Evolutionary conservation across 1,140 invertebrate genomes (phyloP), one percentile per base, ranked within the genome.

Genomic region (Drosophila arizonae): DNA sequence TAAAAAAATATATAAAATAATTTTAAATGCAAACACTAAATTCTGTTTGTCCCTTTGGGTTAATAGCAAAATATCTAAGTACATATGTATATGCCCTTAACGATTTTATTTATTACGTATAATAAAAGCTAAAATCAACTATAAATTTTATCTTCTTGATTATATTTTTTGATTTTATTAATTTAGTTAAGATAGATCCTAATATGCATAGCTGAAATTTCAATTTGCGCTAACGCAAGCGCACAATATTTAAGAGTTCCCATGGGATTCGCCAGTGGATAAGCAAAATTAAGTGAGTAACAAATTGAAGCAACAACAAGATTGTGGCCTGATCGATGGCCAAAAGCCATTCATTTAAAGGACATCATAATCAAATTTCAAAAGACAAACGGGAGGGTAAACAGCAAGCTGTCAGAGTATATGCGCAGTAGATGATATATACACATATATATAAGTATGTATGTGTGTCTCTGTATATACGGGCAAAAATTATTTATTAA

Each of bases 401-500:
- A 67, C 70, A 57, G 58, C 71, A 57, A 72, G 74, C 77, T 80
- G 63, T 84, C 81, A 84, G 64, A 41, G 41, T 46, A 54, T 66
- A 61, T 39, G 11, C 36, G 69, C 46, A 54, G 36, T 11, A 13
- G 36, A 39, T 39, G 11, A 39, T 39, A 39, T 39, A 39, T 39
- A 36, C 2, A 36, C 8, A 10, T 10, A 13, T 39, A 4, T 39
- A 39, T 39, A 13, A 11, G 10, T 39, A 4, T 39, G 11, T 39
- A 8, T 39, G 4, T 13, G 10, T 11, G 10, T 39, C 11, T 39
- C 36, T 11, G 36, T 72, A 64, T 24, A 65, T 76, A 48, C 51
- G 69, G 63, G 62, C 41, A 64, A 70, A 77, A 80, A 84, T 84
- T 79, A 84, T 84, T 84, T 80, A 85, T 85, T 84, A 84, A 85